phyloP scores from a whole-genome alignment of 2,113 vertebrate genomes.

The Gadus chalcogrammus region DNA sequence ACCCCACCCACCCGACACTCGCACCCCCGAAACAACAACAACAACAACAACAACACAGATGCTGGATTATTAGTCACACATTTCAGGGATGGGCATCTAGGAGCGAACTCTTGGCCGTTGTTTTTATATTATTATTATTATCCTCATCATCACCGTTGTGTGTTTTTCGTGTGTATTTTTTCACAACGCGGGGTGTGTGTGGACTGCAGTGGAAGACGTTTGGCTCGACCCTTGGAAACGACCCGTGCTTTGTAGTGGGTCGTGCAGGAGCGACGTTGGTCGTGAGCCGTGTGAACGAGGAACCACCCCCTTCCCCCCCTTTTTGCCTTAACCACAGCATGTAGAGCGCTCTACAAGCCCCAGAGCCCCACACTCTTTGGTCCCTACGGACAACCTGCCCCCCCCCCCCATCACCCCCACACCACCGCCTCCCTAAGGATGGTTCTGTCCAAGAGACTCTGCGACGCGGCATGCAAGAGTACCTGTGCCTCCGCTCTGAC shows the following conservation, averaged over 20 bases:
- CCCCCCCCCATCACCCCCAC: slow-evolving; percentile 7
- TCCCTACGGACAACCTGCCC: slow-evolving; percentile 31
- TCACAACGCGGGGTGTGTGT: slow-evolving; percentile 16
- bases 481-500: too few species aligned
- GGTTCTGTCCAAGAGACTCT: slow-evolving; percentile 33
- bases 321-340: slow-evolving; percentile 61
- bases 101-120: slow-evolving; percentile 50
- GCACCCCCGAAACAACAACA: slow-evolving; percentile 26
- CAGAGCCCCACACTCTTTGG: slow-evolving; percentile 43
- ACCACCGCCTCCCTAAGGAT: background rate
- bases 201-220: slow-evolving; percentile 8
- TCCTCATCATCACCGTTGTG: too few species aligned
- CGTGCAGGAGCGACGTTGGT: slow-evolving; percentile 31
- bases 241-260: slow-evolving; percentile 31
- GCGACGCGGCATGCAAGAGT: slow-evolving; percentile 34
- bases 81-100: slow-evolving; percentile 63
- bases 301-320: too few species aligned
- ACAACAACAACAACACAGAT: slow-evolving; percentile 58
- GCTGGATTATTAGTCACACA: slow-evolving; percentile 66
- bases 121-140: slow-evolving; percentile 49
- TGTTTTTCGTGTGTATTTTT: too few species aligned
- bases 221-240: slow-evolving; percentile 27
- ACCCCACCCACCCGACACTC: background rate
- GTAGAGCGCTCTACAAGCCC: slow-evolving; percentile 32
- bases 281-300: too few species aligned